Evolutionary conservation across 2,888 invertebrate genomes (phyloP), one percentile per base, ranked within the genome.

Genomic region (Cotesia congregata): DNA sequence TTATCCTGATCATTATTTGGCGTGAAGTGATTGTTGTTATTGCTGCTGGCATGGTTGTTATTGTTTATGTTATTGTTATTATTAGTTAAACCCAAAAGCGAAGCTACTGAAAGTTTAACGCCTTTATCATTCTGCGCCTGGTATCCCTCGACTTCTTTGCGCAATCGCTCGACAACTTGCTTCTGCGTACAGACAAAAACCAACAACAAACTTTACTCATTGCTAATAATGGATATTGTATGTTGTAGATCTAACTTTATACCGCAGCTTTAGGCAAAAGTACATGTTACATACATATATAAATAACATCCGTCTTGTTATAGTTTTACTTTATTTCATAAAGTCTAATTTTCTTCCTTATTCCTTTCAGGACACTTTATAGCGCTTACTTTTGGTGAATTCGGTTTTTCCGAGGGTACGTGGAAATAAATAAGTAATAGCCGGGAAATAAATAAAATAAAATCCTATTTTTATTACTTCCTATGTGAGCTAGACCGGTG

Each of bases 111-210:
- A 83, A 87, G 81, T 85, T 86, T 86, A 41, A 83, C 83, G 75
- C 85, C 87, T 77, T 87, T 87, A 79, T 82, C 82, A 79, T 85
- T 87, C 59, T 85, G 85, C 80, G 85, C 84, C 83, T 92, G 92
- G 83, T 91, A 92, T 12, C 91, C 82, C 80, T 94, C 91, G 65
- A 92, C 87, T 82, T 92, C 92, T 83, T 91, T 91, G 68, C 92
- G 89, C 81, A 93, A 88, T 82, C 91, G 90, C 77, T 92, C 91
- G 30, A 92, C 90, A 38, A 92, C 91, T 82, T 91, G 86, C 89
- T 92, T 92, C 92, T 93, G 88, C 79, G 90, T 86, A 80, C 41
- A 69, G 59, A 61, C 62, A 77, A 79, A 77, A 77, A 72, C 17
- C 75, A 73, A 79, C 79, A 79, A 79, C 76, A 76, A 80, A 78